phyloP scores from a whole-genome alignment of 2,888 invertebrate genomes.

The Leuctra nigra region DNA sequence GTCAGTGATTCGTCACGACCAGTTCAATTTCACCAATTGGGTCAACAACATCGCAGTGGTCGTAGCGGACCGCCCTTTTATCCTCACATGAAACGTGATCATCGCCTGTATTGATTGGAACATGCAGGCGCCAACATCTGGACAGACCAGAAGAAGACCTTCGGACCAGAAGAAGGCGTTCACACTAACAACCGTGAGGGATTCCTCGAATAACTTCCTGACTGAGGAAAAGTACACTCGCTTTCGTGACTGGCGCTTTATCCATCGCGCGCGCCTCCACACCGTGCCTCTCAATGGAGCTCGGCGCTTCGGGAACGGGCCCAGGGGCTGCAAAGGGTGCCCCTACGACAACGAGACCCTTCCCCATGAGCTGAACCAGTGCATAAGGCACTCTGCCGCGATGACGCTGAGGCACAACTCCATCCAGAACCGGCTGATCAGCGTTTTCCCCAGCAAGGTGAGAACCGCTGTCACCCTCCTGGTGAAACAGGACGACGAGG shows the following conservation, averaged over 20 bases:
- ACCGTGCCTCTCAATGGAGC: constrained; percentile 34
- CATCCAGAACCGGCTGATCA: background rate
- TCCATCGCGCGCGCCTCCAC: constrained; percentile 36
- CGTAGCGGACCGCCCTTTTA: no score
- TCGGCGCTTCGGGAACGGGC: background rate
- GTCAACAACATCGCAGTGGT: no score
- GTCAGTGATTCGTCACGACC: no score
- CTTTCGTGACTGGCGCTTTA: constrained; percentile 39
- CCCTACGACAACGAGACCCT: constrained; percentile 33
- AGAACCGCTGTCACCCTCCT: no score
- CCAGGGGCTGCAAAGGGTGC: constrained; percentile 33
- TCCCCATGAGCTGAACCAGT: constrained; percentile 37
- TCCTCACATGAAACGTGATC: no score
- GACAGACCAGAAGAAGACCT: no score
- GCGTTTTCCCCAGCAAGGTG: background rate
- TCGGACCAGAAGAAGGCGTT: constrained; percentile 34
- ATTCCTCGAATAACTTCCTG: constrained; percentile 33
- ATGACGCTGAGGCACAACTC: constrained; percentile 30
- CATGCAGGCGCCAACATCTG: no score
- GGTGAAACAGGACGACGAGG: no score
- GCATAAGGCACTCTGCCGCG: constrained; percentile 33
- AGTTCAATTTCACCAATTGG: no score
- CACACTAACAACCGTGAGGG: constrained; percentile 22
- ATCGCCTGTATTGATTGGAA: no score
- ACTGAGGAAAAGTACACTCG: constrained; percentile 31